A percentile compares a stretch with the other conserved stretches of the same genome.
phyloP scores from a whole-genome alignment of 2,888 invertebrate genomes.

The Marronus borbonicus region DNA sequence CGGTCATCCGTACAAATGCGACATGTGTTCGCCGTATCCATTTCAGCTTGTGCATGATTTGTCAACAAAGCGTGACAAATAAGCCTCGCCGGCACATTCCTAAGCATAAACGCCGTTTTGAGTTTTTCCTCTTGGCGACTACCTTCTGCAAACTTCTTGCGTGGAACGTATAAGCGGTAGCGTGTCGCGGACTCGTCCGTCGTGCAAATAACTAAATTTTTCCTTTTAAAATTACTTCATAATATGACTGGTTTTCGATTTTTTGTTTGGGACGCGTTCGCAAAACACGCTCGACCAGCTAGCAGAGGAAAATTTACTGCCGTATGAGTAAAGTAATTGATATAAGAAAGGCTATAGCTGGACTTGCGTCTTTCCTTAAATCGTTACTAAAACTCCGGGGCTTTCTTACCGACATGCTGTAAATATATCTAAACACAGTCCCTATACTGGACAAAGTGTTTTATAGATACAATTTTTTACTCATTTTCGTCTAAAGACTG shows the following conservation, averaged over 20 bases:
- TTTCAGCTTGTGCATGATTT: slow-evolving; percentile 45
- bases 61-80: slow-evolving; percentile 49
- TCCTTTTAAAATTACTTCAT: slow-evolving; percentile 45
- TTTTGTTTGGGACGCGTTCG: slow-evolving; percentile 22
- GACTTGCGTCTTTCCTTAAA: slow-evolving; percentile 7
- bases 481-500: background rate
- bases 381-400: background rate
- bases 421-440: background rate
- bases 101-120: slow-evolving; percentile 25
- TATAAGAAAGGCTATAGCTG: slow-evolving; percentile 16
- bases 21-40: slow-evolving; percentile 42
- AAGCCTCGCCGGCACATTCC: slow-evolving; percentile 38
- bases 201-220: slow-evolving; percentile 45
- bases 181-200: slow-evolving; percentile 15
- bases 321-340: slow-evolving; percentile 26
- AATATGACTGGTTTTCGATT: slow-evolving; percentile 37
- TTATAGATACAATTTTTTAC: background rate
- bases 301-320: slow-evolving; percentile 5
- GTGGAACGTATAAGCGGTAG: slow-evolving; percentile 17
- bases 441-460: too few relatives aligned
- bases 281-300: slow-evolving; percentile 25
- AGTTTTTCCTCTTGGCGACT: slow-evolving; percentile 30
- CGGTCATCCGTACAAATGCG: slow-evolving; percentile 49
- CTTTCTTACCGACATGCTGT: background rate
- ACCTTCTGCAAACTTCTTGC: slow-evolving; percentile 22